These are phyloP conservation scores for Kryphioiulus occultus DNA, from an alignment of 2,888 invertebrate species.

Conservation along the genomic window DNA sequence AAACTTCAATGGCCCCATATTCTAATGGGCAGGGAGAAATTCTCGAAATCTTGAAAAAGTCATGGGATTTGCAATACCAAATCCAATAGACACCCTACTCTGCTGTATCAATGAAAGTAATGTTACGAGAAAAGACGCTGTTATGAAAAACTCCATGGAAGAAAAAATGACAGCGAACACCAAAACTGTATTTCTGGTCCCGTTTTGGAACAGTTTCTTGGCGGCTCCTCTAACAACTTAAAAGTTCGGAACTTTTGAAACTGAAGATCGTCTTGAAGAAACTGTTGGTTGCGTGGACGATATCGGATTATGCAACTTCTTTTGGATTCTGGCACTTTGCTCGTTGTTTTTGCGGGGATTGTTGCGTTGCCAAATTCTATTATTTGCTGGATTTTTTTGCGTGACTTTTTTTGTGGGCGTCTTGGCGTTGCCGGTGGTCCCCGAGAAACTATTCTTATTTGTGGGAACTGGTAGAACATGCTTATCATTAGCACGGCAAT, in stretches of 20 bases:
- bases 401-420: not conserved
- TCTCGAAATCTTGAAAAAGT: no score
- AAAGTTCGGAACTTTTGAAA: not conserved
- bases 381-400: not conserved
- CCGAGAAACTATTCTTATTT: not conserved
- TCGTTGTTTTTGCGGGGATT: not conserved
- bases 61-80: no score
- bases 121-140: no score
- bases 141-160: no score
- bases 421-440: slow-evolving; percentile 3
- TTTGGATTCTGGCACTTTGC: not conserved
- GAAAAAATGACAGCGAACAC: no score
- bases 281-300: not conserved
- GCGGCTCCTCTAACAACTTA: not conserved
- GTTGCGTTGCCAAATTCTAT: not conserved
- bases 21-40: no score
- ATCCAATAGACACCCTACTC: no score
- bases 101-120: no score
- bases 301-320: slow-evolving; percentile 13
- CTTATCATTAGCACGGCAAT: not conserved
- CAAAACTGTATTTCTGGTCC: not conserved
- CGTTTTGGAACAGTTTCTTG: not conserved
- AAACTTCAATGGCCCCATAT: no score
- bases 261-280: not conserved
- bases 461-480: not conserved